Conservation (phyloP, 2,797 vertebrate genomes). For the Scolopax rusticola region DNA sequence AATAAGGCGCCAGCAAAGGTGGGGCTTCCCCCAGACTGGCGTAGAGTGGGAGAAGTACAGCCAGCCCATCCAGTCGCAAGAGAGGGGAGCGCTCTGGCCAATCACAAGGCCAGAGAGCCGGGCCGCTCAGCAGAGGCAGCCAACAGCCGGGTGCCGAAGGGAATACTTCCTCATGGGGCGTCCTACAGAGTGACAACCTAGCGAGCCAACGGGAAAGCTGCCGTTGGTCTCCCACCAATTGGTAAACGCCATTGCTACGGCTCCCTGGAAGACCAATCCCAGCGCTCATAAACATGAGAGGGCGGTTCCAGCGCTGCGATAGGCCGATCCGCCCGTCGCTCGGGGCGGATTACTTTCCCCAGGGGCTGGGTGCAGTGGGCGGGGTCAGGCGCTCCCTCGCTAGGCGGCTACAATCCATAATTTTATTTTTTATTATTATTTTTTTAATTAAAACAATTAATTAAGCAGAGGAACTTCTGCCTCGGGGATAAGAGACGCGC, state of each 20-base stretch:
- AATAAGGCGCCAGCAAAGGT: accelerated
- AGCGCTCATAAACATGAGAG: accelerated
- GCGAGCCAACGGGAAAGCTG: not conserved
- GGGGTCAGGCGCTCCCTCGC: accelerated
- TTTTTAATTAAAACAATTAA: not conserved
- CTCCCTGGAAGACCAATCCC: not conserved
- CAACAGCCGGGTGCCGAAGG: not conserved
- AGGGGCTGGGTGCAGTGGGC: too few species aligned
- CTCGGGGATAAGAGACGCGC: not conserved
- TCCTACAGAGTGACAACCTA: not conserved
- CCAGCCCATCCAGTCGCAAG: not conserved
- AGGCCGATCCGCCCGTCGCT: not conserved
- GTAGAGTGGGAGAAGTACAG: too few species aligned
- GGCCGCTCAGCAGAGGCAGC: not conserved
- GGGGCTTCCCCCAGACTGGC: accelerated
- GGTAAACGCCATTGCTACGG: not conserved
- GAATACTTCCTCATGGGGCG: not conserved
- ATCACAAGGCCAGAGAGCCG: accelerated
- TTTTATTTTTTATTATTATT: too few species aligned
- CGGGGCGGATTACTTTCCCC: too few species aligned
- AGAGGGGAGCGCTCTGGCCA: accelerated
- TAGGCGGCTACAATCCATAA: accelerated
- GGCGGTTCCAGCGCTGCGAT: not conserved
- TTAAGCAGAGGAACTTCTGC: accelerated
- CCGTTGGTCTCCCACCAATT: not conserved